These are phyloP conservation scores for Aphodius sticticus DNA, from an alignment of 2,888 invertebrate genomes.

Conservation along the genomic window DNA sequence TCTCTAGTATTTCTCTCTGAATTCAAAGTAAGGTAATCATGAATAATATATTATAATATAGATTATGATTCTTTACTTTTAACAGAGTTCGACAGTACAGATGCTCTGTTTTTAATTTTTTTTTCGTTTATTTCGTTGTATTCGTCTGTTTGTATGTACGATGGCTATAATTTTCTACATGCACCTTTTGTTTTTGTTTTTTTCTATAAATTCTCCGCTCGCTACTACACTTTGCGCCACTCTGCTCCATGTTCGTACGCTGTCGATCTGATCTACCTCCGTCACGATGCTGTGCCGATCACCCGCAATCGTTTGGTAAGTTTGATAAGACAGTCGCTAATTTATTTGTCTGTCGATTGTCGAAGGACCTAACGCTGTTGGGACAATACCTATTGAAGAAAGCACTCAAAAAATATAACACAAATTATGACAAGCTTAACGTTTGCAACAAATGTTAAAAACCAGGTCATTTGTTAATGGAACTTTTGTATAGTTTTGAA, in stretches of 20 bases:
- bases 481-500: no score
- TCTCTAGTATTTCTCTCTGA: no score
- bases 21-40: no score
- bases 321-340: constrained; percentile 43
- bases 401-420: no score
- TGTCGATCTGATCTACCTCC: constrained; percentile 51
- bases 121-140: no score
- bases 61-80: no score
- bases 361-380: constrained; percentile 39
- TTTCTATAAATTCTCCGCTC: constrained; percentile 62
- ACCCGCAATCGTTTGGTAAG: constrained; percentile 58
- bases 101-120: no score
- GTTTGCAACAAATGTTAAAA: no score
- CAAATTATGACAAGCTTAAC: no score
- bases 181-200: constrained; percentile 61
- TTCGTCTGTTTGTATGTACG: constrained; percentile 33
- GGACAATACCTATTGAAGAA: background rate
- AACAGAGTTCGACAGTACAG: no score
- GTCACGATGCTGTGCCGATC: constrained; percentile 49
- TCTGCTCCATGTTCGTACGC: constrained; percentile 53
- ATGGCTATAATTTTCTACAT: constrained; percentile 59
- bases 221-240: constrained; percentile 60
- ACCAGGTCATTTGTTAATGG: no score
- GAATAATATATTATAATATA: no score
- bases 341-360: constrained; percentile 38